Percentiles rank a stretch among this genome's conserved stretches.
phyloP scores from a whole-genome alignment of 2,888 invertebrate species.

The Chymomyza fuscimana region DNA sequence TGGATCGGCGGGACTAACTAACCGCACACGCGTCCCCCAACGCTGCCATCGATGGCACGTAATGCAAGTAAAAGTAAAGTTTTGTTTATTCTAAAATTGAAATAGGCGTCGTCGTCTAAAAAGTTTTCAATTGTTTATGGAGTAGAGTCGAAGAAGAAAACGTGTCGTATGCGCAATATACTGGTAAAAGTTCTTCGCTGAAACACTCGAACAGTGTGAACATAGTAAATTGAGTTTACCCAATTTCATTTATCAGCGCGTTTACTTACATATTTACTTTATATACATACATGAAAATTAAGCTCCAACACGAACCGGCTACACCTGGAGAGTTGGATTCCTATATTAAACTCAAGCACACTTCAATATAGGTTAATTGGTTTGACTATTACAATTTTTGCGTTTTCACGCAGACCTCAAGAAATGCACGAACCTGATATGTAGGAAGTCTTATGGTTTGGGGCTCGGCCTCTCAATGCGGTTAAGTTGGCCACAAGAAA shows the following conservation, averaged over 20 bases:
- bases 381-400: constrained; percentile 47
- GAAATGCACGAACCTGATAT: constrained; percentile 35
- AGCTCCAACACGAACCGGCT: constrained; percentile 6
- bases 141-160: constrained; percentile 46
- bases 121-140: constrained; percentile 46
- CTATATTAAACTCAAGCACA: constrained; percentile 1
- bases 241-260: constrained; percentile 49
- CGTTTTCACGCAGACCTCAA: constrained; percentile 17
- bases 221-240: constrained; percentile 60
- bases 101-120: constrained; percentile 66
- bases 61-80: constrained; percentile 51
- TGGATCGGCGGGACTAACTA: constrained; percentile 41
- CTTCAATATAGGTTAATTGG: constrained; percentile 66
- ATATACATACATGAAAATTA: constrained; percentile 10
- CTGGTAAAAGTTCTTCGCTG: not conserved
- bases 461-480: constrained; percentile 43
- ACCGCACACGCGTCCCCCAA: constrained; percentile 40
- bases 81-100: constrained; percentile 68
- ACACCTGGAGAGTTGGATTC: constrained; percentile 14
- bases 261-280: not conserved
- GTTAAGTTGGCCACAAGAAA: constrained; percentile 33
- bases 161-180: not conserved
- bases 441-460: constrained; percentile 33
- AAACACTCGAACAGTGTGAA: constrained; percentile 34
- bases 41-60: constrained; percentile 15